A percentile compares a stretch with the other conserved stretches of the same genome.
Conservation (phyloP, 30 jellyfish, hydroid and myxozoan genomes). For the Hydractinia symbiolongicarpus region DNA sequence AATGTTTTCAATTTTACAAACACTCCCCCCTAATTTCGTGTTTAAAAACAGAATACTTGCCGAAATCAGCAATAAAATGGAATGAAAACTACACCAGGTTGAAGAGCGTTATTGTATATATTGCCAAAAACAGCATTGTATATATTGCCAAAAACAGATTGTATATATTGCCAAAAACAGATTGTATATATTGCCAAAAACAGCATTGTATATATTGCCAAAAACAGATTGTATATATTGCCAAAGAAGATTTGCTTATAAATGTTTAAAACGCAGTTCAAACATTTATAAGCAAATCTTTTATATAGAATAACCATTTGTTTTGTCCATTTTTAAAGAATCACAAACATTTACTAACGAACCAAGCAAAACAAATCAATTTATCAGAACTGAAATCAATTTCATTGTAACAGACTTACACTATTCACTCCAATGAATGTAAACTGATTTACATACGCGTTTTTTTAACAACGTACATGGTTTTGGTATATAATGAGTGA, state of each 20-base stretch:
- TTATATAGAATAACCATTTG: background rate
- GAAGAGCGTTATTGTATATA: no score
- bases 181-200: no score
- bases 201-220: no score
- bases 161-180: no score
- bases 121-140: background rate
- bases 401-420: background rate
- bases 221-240: no score
- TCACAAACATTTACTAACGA: no score
- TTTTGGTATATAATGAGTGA: background rate
- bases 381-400: background rate
- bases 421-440: slow-evolving; percentile 3
- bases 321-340: no score
- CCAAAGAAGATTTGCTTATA: no score
- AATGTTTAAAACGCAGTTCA: background rate
- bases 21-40: background rate
- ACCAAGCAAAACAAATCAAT: no score
- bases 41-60: background rate
- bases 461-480: background rate
- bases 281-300: background rate
- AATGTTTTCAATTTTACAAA: background rate
- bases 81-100: background rate
- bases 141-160: no score
- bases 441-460: background rate
- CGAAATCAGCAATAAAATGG: background rate